Percentiles rank a stretch among this genome's conserved stretches.
Evolutionary conservation across 2,888 invertebrate genomes (phyloP).

Genomic region (Hoplodrina ambigua): DNA sequence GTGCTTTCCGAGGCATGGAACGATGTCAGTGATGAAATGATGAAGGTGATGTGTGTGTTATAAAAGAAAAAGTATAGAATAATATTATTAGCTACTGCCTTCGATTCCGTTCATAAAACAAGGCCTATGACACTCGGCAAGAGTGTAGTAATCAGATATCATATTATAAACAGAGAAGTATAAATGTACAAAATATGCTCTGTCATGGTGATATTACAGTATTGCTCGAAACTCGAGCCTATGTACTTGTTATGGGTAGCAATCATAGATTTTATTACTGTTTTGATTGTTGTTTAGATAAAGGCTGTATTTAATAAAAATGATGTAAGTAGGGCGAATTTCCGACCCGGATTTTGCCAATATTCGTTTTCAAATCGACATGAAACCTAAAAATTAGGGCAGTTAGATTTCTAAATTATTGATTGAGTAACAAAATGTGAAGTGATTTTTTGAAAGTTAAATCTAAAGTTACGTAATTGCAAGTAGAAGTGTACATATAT

Average conservation of each 20-base stretch:
- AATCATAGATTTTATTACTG: neutral
- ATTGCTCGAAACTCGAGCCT: neutral
- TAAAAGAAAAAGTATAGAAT: no score
- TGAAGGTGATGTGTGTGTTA: no score
- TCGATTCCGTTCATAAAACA: no score
- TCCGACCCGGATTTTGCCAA: conserved; percentile 26
- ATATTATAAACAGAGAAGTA: no score
- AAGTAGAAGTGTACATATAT: no score
- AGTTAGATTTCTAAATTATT: conserved; percentile 4
- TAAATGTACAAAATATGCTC: neutral
- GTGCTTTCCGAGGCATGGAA: no score
- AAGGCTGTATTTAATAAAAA: conserved; percentile 14
- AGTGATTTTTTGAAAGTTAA: neutral
- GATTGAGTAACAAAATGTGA: neutral
- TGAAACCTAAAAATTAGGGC: neutral
- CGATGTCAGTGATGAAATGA: no score
- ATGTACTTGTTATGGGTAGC: neutral
- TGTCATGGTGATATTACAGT: neutral
- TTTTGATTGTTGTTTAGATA: conserved; percentile 34
- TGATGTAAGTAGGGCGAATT: conserved; percentile 30
- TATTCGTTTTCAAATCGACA: conserved; percentile 1
- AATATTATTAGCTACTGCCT: no score
- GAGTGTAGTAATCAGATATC: no score
- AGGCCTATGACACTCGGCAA: no score
- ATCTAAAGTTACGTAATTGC: no score